phyloP scores from a whole-genome alignment of 1,140 invertebrate species.

The Polypedilum vanderplanki region DNA sequence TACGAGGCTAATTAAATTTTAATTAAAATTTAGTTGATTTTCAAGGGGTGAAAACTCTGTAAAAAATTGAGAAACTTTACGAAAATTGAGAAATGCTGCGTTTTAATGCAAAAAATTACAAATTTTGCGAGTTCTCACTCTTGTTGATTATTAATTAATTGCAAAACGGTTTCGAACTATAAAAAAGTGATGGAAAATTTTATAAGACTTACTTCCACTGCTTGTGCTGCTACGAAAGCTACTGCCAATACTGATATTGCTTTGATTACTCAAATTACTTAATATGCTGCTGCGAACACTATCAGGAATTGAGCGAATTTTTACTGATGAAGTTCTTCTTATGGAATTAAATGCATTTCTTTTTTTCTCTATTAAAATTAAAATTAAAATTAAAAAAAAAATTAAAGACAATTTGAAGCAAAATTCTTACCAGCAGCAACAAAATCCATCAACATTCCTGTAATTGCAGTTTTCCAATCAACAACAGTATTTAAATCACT shows the following conservation, averaged over 20 bases:
- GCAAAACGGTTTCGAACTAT: too few relatives aligned
- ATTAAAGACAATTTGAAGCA: too few relatives aligned
- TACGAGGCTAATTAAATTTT: too few relatives aligned
- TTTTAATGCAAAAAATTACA: too few relatives aligned
- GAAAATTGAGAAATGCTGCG: too few relatives aligned
- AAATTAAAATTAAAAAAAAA: not conserved
- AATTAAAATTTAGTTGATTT: not conserved
- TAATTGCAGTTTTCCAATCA: not conserved
- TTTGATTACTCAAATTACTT: not conserved
- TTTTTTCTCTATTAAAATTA: not conserved
- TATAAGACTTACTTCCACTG: not conserved
- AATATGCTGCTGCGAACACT: not conserved
- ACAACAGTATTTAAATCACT: not conserved
- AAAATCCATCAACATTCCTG: constrained; percentile 23
- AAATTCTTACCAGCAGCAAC: not conserved
- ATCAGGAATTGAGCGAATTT: not conserved
- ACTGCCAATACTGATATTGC: not conserved
- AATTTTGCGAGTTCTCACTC: too few relatives aligned
- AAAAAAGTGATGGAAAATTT: not conserved
- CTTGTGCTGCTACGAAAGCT: not conserved
- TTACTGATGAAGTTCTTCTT: not conserved
- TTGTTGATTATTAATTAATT: too few relatives aligned
- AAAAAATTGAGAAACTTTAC: too few relatives aligned
- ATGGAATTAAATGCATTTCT: not conserved
- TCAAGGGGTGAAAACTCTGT: too few relatives aligned